Evolutionary conservation across 2,888 invertebrate species (phyloP).

Genomic region (Globia sparganii): DNA sequence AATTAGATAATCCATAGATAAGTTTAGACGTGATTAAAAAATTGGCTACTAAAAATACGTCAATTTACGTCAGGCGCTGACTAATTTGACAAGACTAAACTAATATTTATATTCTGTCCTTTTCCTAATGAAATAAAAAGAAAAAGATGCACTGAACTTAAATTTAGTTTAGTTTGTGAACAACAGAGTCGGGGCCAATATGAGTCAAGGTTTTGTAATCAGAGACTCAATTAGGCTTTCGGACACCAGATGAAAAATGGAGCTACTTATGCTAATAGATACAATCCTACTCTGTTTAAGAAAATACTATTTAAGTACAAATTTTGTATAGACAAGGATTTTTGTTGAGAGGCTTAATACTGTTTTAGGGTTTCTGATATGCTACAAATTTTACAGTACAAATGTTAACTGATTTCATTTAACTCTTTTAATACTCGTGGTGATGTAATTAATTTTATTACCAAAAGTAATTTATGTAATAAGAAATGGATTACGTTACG

Average conservation of each 20-base stretch:
- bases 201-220: not conserved
- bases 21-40: too few species aligned
- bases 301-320: not conserved
- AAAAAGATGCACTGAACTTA: too few species aligned
- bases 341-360: not conserved
- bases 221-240: not conserved
- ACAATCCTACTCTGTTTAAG: not conserved
- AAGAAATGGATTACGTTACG: conserved; percentile 6
- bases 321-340: not conserved
- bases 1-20: too few species aligned
- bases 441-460: conserved; percentile 16
- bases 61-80: too few species aligned
- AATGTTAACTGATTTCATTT: too few species aligned
- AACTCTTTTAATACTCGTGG: not conserved
- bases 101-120: too few species aligned
- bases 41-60: too few species aligned
- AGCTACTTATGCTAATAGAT: not conserved
- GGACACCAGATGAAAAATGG: not conserved
- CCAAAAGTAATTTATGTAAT: conserved; percentile 15
- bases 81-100: too few species aligned
- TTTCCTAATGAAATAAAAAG: too few species aligned
- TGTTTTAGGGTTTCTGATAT: not conserved
- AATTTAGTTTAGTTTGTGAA: too few species aligned
- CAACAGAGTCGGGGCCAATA: too few species aligned
- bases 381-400: not conserved